Evolutionary conservation across 2,888 invertebrate genomes (phyloP), one percentile per base, ranked within the genome.

Genomic region (Cheilosia vulpina): DNA sequence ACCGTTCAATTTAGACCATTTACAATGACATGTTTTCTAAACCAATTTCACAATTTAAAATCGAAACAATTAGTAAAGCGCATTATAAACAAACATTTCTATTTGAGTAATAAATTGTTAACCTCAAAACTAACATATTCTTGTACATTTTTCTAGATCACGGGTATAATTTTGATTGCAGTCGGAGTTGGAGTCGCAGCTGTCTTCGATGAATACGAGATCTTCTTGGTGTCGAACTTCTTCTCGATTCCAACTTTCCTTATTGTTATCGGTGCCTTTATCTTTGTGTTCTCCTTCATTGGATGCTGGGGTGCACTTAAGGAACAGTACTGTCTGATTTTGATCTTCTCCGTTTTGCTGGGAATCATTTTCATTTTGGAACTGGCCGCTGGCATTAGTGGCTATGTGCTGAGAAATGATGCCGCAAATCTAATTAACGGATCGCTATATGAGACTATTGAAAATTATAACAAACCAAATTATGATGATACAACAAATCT

Each of bases 281-380:
- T 95, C 4, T 95, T 97, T 91, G 91, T 97, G 87, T 95, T 97
- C 62, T 95, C 97, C 0, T 96, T 96, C 92, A 95, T 97, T 89
- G 98, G 97, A 78, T 98, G 97, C 93, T 97, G 96, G 93, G 98
- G 98, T 53, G 97, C 98, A 0, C 94, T 95, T 88, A 95, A 95
- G 89, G 97, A 97, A 91, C 97, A 96, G 92, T 96, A 97, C 90
- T 95, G 95, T 89, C 95, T 97, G 94, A 95, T 95, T 50, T 93
- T 97, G 90, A 95, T 95, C 90, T 97, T 96, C 90, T 94, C 94
- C 9, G 93, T 93, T 0, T 91, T 96, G 69, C 93, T 97, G 93
- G 92, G 94, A 24, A 88, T 96, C 53, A 94, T 97, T 88, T 96
- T 96, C 89, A 93, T 96, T 71, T 92, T 96, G 92, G 96, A 97